Percentiles rank a stretch among this genome's conserved stretches.
These are phyloP conservation scores for Pteropus rufus DNA, from an alignment of 2,797 vertebrate species.

Conservation along the genomic window DNA sequence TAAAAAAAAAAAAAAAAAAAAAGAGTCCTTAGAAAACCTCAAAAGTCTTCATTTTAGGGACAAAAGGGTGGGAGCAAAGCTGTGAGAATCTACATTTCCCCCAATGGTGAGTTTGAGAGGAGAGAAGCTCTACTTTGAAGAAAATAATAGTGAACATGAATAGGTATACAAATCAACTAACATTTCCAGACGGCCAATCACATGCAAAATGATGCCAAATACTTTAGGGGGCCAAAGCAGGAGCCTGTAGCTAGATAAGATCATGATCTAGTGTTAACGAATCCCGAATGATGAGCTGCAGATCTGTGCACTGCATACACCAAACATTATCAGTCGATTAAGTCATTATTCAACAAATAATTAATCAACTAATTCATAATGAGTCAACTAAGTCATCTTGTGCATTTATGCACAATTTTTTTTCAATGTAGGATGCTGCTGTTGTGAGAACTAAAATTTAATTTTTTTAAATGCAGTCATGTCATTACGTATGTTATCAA, in stretches of 20 bases:
- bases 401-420: background rate
- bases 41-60: background rate
- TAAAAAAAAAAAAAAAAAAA: background rate
- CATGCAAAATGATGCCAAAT: background rate
- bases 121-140: background rate
- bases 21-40: background rate
- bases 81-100: background rate
- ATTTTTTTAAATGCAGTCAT: background rate
- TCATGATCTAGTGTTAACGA: background rate
- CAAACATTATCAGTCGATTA: background rate
- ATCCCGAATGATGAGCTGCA: background rate
- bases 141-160: background rate
- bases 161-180: background rate
- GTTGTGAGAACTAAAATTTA: background rate
- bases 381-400: background rate
- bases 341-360: background rate
- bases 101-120: background rate
- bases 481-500: background rate
- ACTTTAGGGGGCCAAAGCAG: background rate
- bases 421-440: background rate
- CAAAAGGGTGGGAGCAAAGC: background rate
- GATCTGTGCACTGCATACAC: background rate
- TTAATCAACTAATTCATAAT: background rate
- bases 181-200: background rate
- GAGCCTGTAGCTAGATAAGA: background rate